Conservation (phyloP, 2,888 invertebrate genomes). For the Chaitophorus viminalis region DNA sequence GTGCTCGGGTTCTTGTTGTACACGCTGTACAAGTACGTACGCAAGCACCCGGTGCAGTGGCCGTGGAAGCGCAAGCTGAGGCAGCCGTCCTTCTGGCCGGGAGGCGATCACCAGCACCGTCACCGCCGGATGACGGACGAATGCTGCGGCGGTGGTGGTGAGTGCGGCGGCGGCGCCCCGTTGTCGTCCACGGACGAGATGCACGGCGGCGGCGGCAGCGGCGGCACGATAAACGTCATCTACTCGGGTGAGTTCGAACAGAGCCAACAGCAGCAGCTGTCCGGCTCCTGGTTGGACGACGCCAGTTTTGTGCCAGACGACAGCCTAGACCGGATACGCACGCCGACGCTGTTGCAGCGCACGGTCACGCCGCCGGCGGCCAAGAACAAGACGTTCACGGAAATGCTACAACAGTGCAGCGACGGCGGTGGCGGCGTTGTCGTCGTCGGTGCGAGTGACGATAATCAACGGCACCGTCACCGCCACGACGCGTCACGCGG, state of each 20-base stretch:
- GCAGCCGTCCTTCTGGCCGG: slow-evolving; percentile 63
- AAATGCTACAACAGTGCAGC: slow-evolving; percentile 53
- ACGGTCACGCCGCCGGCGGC: slow-evolving; percentile 52
- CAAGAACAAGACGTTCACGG: slow-evolving; percentile 49
- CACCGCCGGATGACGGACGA: slow-evolving; percentile 64
- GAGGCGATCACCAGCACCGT: slow-evolving; percentile 63
- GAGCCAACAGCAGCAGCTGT: slow-evolving; percentile 63
- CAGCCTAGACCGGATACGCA: slow-evolving; percentile 59
- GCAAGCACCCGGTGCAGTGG: slow-evolving; percentile 64
- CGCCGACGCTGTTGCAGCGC: slow-evolving; percentile 60
- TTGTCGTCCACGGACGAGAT: slow-evolving; percentile 60
- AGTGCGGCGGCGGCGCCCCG: slow-evolving; percentile 63
- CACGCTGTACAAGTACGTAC: slow-evolving; percentile 62
- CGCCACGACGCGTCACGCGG: slow-evolving; percentile 41
- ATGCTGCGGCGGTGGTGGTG: slow-evolving; percentile 56
- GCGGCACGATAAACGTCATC: slow-evolving; percentile 65
- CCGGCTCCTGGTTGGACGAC: slow-evolving; percentile 61
- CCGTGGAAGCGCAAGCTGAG: slow-evolving; percentile 65
- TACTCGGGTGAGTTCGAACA: slow-evolving; percentile 66
- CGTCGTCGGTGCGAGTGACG: neutral
- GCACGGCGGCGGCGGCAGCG: slow-evolving; percentile 61
- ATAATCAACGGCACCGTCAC: slow-evolving; percentile 18
- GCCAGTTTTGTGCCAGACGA: slow-evolving; percentile 37
- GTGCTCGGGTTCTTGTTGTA: slow-evolving; percentile 63
- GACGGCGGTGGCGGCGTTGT: slow-evolving; percentile 15